Conservation (phyloP, 2,113 vertebrate species). For the Tamias sibiricus region DNA sequence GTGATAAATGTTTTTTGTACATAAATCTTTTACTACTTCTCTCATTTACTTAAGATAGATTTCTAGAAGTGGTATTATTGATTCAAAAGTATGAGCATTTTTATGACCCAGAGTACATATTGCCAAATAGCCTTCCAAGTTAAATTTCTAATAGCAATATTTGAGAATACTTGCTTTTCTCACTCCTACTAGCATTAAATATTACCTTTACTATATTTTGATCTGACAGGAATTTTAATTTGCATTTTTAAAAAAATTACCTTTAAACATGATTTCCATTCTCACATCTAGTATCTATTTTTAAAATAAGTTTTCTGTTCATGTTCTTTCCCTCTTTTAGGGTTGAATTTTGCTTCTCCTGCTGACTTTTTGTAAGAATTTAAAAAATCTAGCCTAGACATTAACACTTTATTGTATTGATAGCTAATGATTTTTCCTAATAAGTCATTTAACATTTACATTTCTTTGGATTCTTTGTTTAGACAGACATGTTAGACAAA, state of each 20-base stretch:
- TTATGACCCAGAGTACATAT: conserved; percentile 54
- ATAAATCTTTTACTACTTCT: conserved; percentile 72
- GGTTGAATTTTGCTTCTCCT: background rate
- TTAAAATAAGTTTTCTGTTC: background rate
- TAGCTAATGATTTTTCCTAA: background rate
- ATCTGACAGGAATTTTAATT: conserved; percentile 55
- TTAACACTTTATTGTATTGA: background rate
- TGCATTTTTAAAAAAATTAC: conserved; percentile 52
- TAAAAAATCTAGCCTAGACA: background rate
- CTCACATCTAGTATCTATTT: background rate
- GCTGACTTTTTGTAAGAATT: conserved; percentile 16
- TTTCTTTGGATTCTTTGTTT: conserved; percentile 36
- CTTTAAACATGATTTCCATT: background rate
- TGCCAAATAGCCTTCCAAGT: conserved; percentile 68
- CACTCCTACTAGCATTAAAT: background rate
- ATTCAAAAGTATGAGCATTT: conserved; percentile 66
- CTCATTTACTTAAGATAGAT: conserved; percentile 74
- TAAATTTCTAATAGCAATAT: conserved; percentile 61
- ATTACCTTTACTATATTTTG: conserved; percentile 38
- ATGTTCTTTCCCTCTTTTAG: background rate
- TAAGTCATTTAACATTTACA: background rate
- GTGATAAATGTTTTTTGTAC: conserved; percentile 73
- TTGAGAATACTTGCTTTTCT: conserved; percentile 52
- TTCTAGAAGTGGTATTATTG: conserved; percentile 73
- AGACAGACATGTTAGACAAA: background rate